A percentile compares a stretch with the other conserved stretches of the same genome.
These are phyloP conservation scores for Periophthalmus magnuspinnatus DNA, from an alignment of 2,797 vertebrate species.

Conservation along the genomic window DNA sequence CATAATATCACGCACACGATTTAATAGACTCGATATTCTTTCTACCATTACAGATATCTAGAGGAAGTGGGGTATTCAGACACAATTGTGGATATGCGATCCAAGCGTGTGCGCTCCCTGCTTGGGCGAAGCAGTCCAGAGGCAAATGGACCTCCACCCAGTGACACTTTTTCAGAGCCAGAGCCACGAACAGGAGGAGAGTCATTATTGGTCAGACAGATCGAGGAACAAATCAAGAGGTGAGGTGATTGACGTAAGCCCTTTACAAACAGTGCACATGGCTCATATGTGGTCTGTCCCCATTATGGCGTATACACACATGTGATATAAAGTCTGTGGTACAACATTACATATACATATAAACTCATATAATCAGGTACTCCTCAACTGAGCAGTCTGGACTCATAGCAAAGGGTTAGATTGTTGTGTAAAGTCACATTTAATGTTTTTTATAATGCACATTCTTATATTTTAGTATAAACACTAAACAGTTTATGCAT, in stretches of 20 bases:
- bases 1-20: background rate
- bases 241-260: conserved; percentile 52
- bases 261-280: background rate
- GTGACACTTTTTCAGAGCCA: conserved; percentile 67
- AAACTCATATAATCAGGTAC: background rate
- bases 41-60: conserved; percentile 79
- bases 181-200: conserved; percentile 73
- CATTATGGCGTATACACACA: background rate
- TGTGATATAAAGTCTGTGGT: background rate
- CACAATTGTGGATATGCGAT: conserved; percentile 90
- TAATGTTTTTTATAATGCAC: background rate
- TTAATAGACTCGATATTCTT: background rate
- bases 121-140: conserved; percentile 85
- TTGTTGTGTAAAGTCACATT: background rate
- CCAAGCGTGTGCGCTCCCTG: conserved; percentile 85
- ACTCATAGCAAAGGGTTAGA: too few relatives aligned
- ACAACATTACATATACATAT: background rate
- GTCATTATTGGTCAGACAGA: conserved; percentile 86
- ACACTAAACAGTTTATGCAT: background rate
- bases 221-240: conserved; percentile 93
- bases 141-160: conserved; percentile 75
- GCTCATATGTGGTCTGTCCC: background rate
- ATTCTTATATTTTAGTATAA: background rate
- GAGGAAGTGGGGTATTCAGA: conserved; percentile 92
- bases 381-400: background rate